A percentile compares a stretch with the other conserved stretches of the same genome.
These are phyloP conservation scores for Pterocles gutturalis DNA, from an alignment of 2,113 vertebrate genomes.

Conservation along the genomic window DNA sequence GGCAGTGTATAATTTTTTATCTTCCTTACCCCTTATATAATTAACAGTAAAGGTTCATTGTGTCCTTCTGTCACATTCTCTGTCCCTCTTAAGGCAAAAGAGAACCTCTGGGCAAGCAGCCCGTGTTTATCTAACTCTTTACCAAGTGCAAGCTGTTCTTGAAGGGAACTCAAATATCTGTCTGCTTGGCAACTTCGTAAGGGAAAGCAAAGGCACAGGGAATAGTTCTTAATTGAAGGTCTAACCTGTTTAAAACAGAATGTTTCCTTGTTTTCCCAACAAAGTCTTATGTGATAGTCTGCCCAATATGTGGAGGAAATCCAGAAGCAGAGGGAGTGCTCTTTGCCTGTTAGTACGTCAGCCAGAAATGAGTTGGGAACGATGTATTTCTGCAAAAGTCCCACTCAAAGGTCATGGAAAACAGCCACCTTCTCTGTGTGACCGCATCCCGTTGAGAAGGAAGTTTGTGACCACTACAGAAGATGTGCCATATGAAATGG, in stretches of 20 bases:
- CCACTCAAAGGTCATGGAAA: neutral
- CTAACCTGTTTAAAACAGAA: neutral
- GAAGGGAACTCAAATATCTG: neutral
- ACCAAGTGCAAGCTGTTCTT: conserved; percentile 29
- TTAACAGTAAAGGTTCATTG: neutral
- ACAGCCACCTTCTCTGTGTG: neutral
- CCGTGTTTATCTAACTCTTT: neutral
- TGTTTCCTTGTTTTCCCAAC: conserved; percentile 1
- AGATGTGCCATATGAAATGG: neutral
- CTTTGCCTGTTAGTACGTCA: neutral
- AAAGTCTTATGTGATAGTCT: neutral
- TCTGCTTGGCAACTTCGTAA: neutral
- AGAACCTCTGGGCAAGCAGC: neutral
- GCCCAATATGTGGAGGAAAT: neutral
- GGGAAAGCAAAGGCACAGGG: neutral
- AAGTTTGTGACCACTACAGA: neutral
- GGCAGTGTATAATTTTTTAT: neutral
- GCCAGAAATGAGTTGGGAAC: neutral
- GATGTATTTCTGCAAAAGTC: neutral
- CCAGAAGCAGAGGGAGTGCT: neutral
- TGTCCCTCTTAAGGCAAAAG: neutral
- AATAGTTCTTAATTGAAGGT: conserved; percentile 17
- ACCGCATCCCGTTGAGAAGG: neutral
- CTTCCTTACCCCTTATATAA: neutral
- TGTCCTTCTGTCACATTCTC: neutral